These are phyloP conservation scores for Galerucella calmariensis DNA, from an alignment of 2,888 invertebrate genomes.

Conservation along the genomic window DNA sequence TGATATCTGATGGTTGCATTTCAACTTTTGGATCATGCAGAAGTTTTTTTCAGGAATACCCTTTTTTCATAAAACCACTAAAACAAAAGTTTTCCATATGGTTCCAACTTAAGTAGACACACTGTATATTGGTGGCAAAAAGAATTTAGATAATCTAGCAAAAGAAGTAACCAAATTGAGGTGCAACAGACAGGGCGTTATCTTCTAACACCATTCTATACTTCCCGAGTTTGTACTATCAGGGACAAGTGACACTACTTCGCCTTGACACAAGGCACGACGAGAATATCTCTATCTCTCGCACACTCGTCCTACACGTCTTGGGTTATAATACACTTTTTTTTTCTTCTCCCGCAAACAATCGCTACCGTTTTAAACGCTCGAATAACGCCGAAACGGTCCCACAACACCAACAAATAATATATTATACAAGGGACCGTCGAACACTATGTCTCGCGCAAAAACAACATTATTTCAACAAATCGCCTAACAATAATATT, in stretches of 20 bases:
- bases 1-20: too few relatives aligned
- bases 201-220: conserved; percentile 56
- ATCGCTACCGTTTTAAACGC: conserved; percentile 48
- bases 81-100: too few relatives aligned
- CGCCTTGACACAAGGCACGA: conserved; percentile 63
- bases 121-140: too few relatives aligned
- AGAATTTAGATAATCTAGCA: conserved; percentile 5
- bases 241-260: conserved; percentile 54
- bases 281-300: conserved; percentile 38
- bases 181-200: conserved; percentile 25
- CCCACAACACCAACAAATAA: conserved; percentile 53
- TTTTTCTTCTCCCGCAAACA: conserved; percentile 49
- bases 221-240: conserved; percentile 67
- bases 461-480: conserved; percentile 62
- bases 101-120: too few relatives aligned
- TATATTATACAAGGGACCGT: conserved; percentile 48
- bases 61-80: too few relatives aligned
- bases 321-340: conserved; percentile 36
- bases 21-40: too few relatives aligned
- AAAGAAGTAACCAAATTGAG: conserved; percentile 20
- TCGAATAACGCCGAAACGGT: conserved; percentile 47
- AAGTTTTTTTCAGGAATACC: too few relatives aligned
- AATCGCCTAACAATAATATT: conserved; percentile 66
- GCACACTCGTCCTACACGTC: conserved; percentile 39
- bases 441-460: conserved; percentile 35